phyloP scores from a whole-genome alignment of 2,888 invertebrate species.

The Sericinus montela region DNA sequence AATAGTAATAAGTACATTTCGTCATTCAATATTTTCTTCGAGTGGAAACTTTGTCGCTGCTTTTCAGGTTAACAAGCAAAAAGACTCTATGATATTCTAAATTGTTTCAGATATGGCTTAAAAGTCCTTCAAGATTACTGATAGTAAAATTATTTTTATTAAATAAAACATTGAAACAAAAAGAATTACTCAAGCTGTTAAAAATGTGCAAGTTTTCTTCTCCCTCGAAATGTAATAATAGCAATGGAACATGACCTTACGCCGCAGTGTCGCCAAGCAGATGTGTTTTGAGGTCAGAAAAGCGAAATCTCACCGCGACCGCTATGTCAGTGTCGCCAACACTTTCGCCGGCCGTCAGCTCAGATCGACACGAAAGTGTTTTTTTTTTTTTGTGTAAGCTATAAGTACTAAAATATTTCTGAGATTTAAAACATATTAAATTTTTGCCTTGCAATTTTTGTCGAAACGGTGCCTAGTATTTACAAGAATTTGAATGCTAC shows the following conservation, averaged over 20 bases:
- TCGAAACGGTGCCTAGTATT: too few species aligned
- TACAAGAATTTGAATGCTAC: too few species aligned
- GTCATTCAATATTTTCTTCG: too few species aligned
- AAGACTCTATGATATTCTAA: too few species aligned
- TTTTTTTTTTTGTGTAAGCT: background rate
- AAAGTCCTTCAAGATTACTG: too few species aligned
- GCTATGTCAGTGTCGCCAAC: constrained; percentile 35
- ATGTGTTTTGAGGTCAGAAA: constrained; percentile 39
- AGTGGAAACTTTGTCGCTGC: too few species aligned
- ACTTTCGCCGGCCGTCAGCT: constrained; percentile 40
- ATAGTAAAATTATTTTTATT: too few species aligned
- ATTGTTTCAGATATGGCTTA: too few species aligned
- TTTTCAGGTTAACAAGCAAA: too few species aligned
- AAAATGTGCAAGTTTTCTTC: background rate
- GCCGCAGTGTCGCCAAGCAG: constrained; percentile 8
- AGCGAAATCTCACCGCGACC: constrained; percentile 38
- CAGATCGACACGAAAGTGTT: constrained; percentile 9
- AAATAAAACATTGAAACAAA: too few species aligned
- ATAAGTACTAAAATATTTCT: background rate
- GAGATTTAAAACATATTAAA: background rate
- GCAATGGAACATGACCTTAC: constrained; percentile 10
- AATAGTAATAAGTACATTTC: too few species aligned
- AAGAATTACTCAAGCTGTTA: too few species aligned
- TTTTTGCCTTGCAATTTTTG: background rate
- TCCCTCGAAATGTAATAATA: background rate